Evolutionary conservation across 2,113 vertebrate species (phyloP), one percentile per base, ranked within the genome.

Genomic region (Caranx ignobilis): DNA sequence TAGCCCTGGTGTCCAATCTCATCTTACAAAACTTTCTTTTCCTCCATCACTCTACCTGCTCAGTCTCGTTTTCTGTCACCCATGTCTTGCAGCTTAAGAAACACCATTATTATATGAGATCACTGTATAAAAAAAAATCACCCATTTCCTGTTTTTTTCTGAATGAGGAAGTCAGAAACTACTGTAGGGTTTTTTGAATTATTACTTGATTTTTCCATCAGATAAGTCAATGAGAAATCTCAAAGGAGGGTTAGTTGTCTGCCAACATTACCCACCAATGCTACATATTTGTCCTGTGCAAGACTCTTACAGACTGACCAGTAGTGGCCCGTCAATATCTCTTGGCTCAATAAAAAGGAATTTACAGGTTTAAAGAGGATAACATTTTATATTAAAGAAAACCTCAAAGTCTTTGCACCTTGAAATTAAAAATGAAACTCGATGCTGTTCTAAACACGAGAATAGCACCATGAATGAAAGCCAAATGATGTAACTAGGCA

Each of bases 101-200:
- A 41, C 32, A 56, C 35, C 12, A 37, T 16, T n/a, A 47, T 47
- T 34, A 71, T 18, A 52, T 73, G 66, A 47, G 63, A 3, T 74
- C 43, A 43, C 12, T 64, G 37, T n/a, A 15, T 15, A 26, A 60
- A 48, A 50, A 50, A 15, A 15, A 68, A 54, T 26, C 26, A 26
- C 21, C 3, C 6, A 41, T 39, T 11, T 47, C 18, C 15, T 19
- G 4, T 37, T 81, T 87, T 81, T 87, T 57, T 59, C 41, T 74
- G 37, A 37, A 21, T 32, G 13, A 43, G 4, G 19, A 43, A 71
- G 18, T 11, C 11, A 48, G 5, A 34, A 34, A 11, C 35, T 52
- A 34, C 5, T 19, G 21, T n/a, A 19, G 9, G 3, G 19, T 54
- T 26, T 2, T 19, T 37, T 62, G 7, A 54, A 48, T 52, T 69